These are phyloP conservation scores for Eira barbara DNA, from an alignment of 2,113 vertebrate genomes.

Conservation along the genomic window DNA sequence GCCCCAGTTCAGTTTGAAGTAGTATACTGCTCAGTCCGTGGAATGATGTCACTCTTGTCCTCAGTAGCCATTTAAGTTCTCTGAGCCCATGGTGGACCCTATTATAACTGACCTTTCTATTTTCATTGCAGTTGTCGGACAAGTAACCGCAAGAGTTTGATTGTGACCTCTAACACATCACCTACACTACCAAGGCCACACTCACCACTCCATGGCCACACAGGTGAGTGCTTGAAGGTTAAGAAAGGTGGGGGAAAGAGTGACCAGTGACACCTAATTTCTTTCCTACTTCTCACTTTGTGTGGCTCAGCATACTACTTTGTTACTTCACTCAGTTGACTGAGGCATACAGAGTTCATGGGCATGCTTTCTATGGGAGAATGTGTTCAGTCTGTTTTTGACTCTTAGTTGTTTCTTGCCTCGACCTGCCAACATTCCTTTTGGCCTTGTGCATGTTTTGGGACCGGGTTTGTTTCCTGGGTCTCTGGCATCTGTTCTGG, in stretches of 20 bases:
- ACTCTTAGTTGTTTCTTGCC: background rate
- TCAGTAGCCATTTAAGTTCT: background rate
- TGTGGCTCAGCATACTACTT: background rate
- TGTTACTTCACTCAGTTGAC: background rate
- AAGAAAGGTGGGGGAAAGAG: background rate
- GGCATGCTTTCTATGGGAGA: slow-evolving; percentile 10
- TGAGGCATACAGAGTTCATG: background rate
- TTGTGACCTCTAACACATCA: slow-evolving; percentile 97
- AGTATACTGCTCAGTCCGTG: background rate
- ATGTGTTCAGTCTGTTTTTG: slow-evolving; percentile 40
- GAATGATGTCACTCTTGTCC: background rate
- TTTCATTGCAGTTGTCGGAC: slow-evolving; percentile 92
- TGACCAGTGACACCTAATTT: background rate
- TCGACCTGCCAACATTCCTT: background rate
- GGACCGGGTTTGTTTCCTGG: background rate
- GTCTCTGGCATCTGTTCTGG: background rate
- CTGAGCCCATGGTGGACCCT: background rate
- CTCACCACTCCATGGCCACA: slow-evolving; percentile 94
- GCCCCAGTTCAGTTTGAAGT: background rate
- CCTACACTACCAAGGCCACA: slow-evolving; percentile 97
- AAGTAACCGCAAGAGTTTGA: slow-evolving; percentile 98
- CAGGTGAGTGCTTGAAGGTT: slow-evolving; percentile 85
- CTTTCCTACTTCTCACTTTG: slow-evolving; percentile 1
- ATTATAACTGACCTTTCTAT: slow-evolving; percentile 30
- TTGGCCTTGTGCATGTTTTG: background rate